phyloP scores from a whole-genome alignment of 53 echinoderm and acorn worm species.

The Stichopus horrens region DNA sequence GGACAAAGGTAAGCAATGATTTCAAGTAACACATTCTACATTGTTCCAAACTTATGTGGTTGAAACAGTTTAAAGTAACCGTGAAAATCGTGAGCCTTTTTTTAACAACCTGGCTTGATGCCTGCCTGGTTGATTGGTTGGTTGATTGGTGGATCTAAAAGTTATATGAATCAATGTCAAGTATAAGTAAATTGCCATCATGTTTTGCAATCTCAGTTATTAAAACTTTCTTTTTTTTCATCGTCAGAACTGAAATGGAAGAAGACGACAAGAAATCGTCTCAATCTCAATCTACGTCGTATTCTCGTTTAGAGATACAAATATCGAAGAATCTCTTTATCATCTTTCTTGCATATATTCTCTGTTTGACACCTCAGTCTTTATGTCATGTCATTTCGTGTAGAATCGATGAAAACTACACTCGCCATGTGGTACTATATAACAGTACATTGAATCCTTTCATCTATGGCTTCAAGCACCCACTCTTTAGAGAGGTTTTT shows the following conservation, averaged over 20 bases:
- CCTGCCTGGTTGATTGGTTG: too few species aligned
- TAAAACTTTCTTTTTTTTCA: too few species aligned
- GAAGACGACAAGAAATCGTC: neutral
- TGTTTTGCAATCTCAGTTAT: neutral
- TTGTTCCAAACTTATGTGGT: too few species aligned
- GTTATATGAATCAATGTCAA: neutral
- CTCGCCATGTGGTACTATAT: neutral
- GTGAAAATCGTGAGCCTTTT: neutral
- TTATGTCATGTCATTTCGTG: neutral
- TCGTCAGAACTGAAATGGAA: neutral
- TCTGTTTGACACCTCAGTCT: neutral
- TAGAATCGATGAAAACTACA: constrained; percentile 10
- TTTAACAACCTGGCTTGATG: neutral
- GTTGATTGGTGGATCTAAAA: too few species aligned
- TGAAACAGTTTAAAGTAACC: too few species aligned
- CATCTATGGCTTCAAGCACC: constrained; percentile 17
- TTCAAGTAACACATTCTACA: too few species aligned
- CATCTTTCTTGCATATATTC: neutral
- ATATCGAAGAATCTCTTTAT: neutral
- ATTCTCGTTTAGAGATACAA: neutral
- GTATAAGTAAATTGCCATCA: neutral
- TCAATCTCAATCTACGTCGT: neutral
- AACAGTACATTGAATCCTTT: constrained; percentile 9
- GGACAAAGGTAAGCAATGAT: too few species aligned
- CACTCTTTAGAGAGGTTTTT: neutral